Base-by-base conservation (phyloP, 2,888 invertebrate species). In the Thera britannica region DNA sequence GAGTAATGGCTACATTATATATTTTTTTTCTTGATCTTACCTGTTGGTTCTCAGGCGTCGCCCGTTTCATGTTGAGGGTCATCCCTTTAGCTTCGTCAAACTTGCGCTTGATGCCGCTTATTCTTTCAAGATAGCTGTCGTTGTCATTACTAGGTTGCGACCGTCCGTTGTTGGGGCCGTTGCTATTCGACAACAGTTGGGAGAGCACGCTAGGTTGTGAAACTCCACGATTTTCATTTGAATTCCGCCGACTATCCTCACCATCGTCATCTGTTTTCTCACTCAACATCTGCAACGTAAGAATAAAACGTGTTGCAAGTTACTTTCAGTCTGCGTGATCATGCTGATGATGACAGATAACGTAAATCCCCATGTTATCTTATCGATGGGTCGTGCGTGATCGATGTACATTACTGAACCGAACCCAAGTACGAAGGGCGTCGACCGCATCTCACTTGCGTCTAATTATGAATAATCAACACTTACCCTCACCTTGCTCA, bases 241-340 rank as follows among this genome's bases (percentile, higher is more conserved):
- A 80, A 75, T 86, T 89, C 79, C 89, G 94, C 77, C 94, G 93
- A 74, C 90, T 90, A 72, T 96, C 96, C 68, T 95, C 94, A 72
- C 96, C 95, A 76, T 97, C 97, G 77, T 97, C 97, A 78, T 97
- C 97, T 69, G 95, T 96, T 88, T 96, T 97, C 75, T 97, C 97
- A 83, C 97, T 97, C 72, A 97, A 92, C 86, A 98, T 95, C 97
- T 97, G 71, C 49, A 58, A 58, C 60, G 12, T 54, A 41, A 34
- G 34, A 64, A 52, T 2, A 34, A 51, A 7, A 23, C 23, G 51
- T 36, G 46, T 6, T 49, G 49, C 12, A 3, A 5, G n/a, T 7
- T 11, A 7, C 3, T 48, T 48, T 38, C 3, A 5, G 38, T 5
- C 38, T 6, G 6, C 38, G 38, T 44, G 44, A 44, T 49, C 46